Base-by-base conservation (phyloP, 2,113 vertebrate genomes). In the Chrysemys picta region DNA sequence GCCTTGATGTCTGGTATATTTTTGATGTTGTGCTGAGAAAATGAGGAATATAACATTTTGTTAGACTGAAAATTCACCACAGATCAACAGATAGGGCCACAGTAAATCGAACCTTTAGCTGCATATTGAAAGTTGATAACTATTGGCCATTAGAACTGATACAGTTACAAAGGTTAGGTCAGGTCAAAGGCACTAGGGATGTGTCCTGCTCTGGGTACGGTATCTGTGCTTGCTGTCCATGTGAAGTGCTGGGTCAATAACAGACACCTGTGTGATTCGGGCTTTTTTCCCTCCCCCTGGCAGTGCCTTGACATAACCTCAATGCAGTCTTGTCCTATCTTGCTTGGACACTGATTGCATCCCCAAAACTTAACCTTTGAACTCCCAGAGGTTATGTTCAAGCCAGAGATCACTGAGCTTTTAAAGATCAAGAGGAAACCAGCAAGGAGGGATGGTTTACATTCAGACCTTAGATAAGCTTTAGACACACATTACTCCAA, bases 401-500 rank as follows among this genome's bases (percentile, higher is more conserved):
- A 95, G 91, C 91, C 90, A 75, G 57, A 90, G 94, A 89, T 92
- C 88, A 53, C 22, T n/a, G 69, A 83, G 93, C 85, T 87, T 65
- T 82, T 14, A 49, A 91, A 94, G 91, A 96, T 96, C 93, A 96
- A 96, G 95, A 78, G 93, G 89, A 47, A 84, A 91, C 92, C 56
- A 82, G 91, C 14, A 84, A 96, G 93, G 90, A 96, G 89, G 89
- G 94, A 21, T 0, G 89, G 82, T 87, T 79, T 2, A 2, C n/a
- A 0, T 89, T 89, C 89, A 91, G 89, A 52, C 57, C 72, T 84
- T 3, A 5, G 1, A 83, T 79, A 17, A 87, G 88, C 92, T 83
- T 90, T 42, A 93, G 93, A 52, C 93, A 10, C 95, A 97, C 94
- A 96, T 97, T 97, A 97, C 96, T n/a, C 94, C 90, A 31, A 31